Evolutionary conservation across 1,140 invertebrate species (phyloP), one percentile per base, ranked within the genome.

Genomic region (Amyelois transitella): DNA sequence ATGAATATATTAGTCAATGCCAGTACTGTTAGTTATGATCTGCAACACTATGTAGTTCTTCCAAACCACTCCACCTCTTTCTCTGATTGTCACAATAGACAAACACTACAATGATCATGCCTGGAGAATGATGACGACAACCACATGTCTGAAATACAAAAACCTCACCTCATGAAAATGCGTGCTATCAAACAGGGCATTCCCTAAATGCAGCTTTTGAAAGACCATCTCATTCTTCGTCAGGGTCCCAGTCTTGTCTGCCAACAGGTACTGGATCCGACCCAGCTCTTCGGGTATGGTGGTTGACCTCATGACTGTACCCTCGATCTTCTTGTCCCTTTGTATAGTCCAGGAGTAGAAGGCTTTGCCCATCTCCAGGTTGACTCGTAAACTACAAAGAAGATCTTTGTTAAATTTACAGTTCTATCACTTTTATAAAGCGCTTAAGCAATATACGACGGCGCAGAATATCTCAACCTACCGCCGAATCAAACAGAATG

Each of bases 201-300:
- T 97, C 3, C 96, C 97, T 1, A 99, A 82, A 82, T 98, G 97
- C 3, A 99, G 89, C 69, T 96, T 95, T 76, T 98, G 98, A 73
- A 99, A 97, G 1, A 98, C 94, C 99, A 99, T 99, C 79, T 98
- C 97, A 88, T 99, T 99, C 85, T 99, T 97, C 0, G 99, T 99
- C 3, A 99, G 89, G 0, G 99, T 99, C 4, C 98, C 99, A 0
- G 98, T 99, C 90, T 99, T 99, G 81, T 99, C 99, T 0, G 96
- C 97, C 1, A 99, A 85, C 44, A 99, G 89, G 86, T 99, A 99
- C 1, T 95, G 96, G 66, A 99, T 98, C 48, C 98, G 89, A 0
- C 98, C 98, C n/a, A 99, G 85, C 87, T 99, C 98, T 89, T 99
- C 99, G 0, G 98, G 97, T 67, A 99, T 99, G 1, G 98, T 99